Percentiles rank a stretch among this genome's conserved stretches.
Conservation (phyloP, 2,797 vertebrate genomes). For the Phrynocephalus vlangalii region DNA sequence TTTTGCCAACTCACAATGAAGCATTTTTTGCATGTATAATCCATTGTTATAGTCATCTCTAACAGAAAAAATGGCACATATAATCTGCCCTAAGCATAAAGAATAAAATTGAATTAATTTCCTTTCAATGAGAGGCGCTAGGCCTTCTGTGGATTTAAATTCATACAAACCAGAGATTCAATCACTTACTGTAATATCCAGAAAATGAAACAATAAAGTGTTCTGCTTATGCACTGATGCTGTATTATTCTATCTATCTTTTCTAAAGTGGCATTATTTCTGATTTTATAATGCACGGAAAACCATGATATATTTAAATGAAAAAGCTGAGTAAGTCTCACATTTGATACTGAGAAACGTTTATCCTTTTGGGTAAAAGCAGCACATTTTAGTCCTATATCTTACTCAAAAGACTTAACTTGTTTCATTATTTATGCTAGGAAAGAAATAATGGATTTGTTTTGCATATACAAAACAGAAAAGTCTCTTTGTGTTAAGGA, state of each 20-base stretch:
- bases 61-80: not conserved
- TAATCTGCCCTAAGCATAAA: not conserved
- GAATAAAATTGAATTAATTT: constrained; percentile 20
- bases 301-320: not conserved
- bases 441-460: not conserved
- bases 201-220: not conserved
- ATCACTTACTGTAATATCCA: constrained; percentile 15
- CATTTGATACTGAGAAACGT: not conserved
- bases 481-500: not conserved
- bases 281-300: constrained; percentile 32
- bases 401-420: constrained; percentile 1
- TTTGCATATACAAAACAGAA: constrained; percentile 17
- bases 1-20: not conserved
- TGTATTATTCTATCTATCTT: constrained; percentile 13
- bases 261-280: constrained; percentile 13
- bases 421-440: constrained; percentile 11
- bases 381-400: constrained; percentile 11
- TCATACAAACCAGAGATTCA: constrained; percentile 11
- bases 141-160: not conserved
- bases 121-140: not conserved
- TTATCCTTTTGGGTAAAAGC: constrained; percentile 2
- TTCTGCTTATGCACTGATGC: not conserved
- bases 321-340: not conserved
- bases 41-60: not conserved
- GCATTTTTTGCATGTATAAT: not conserved